phyloP scores from a whole-genome alignment of 2,113 vertebrate genomes.

The Megatriorchis doriae region DNA sequence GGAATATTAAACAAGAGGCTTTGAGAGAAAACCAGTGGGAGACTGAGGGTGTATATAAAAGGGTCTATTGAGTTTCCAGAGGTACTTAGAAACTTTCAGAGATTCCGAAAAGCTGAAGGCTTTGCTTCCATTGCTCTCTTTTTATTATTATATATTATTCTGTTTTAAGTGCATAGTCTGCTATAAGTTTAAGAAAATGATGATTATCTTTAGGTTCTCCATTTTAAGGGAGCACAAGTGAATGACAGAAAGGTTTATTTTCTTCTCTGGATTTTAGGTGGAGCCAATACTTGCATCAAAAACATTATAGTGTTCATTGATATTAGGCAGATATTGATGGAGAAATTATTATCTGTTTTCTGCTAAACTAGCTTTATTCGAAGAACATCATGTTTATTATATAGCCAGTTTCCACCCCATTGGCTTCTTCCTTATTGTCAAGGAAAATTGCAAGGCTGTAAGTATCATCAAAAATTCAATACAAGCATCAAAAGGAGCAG shows the following conservation, averaged over 20 bases:
- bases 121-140: background rate
- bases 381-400: background rate
- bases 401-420: background rate
- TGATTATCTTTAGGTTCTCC: background rate
- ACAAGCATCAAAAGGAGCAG: background rate
- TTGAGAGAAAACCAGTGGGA: background rate
- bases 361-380: background rate
- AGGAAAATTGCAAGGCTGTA: background rate
- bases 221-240: background rate
- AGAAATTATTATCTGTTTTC: background rate
- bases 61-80: background rate
- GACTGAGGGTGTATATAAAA: background rate
- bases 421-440: background rate
- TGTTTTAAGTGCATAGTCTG: background rate
- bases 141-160: background rate
- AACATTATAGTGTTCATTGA: background rate
- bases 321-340: background rate
- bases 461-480: background rate
- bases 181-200: background rate
- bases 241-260: background rate
- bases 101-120: background rate
- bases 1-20: background rate
- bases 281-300: background rate
- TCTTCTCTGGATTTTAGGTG: background rate
- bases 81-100: background rate